Base-by-base conservation (phyloP, 1,140 invertebrate species). In the Meloidogyne hapla region DNA sequence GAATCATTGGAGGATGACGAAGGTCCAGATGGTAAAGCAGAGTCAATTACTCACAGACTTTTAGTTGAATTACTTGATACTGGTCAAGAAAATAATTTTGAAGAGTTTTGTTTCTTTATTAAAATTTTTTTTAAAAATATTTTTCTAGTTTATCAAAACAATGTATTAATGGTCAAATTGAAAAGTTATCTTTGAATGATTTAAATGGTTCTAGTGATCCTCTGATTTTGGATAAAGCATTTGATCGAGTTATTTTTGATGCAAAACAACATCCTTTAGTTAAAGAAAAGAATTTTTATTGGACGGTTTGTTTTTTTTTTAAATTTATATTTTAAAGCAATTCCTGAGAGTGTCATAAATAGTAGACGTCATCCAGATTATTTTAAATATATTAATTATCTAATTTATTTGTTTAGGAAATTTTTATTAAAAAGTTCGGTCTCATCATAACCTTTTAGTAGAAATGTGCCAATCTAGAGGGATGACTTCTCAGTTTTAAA, bases 361-460 rank as follows among this genome's bases (percentile, higher is more conserved):
- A 64, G 21, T 56, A 56, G 48, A 21, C 48, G 48, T n/a, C n/a
- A 56, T 56, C 48, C 48, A 26, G 63, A 75, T 66, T 77, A 77
- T 62, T 75, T 65, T 67, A 75, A 77, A 26, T 73, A 77, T 28
- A 21, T 67, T 77, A 42, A 42, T 15, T 48, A 15, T n/a, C n/a
- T n/a, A 18, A 48, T n/a, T 56, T 56, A n/a, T 56, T 56, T n/a
- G 18, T 21, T 48, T 56, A 18, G 8, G 40, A 45, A 45, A 45
- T 18, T 45, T 45, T 38, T n/a, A n/a, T n/a, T n/a, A n/a, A n/a
- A n/a, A n/a, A n/a, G n/a, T n/a, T n/a, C n/a, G n/a, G n/a, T n/a
- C n/a, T n/a, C n/a, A n/a, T n/a, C n/a, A n/a, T n/a, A n/a, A n/a
- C n/a, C n/a, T n/a, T n/a, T n/a, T n/a, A n/a, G n/a, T n/a, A n/a